Evolutionary conservation across 2,888 invertebrate genomes (phyloP), one percentile per base, ranked within the genome.

Genomic region (Cerceris ruficornis): DNA sequence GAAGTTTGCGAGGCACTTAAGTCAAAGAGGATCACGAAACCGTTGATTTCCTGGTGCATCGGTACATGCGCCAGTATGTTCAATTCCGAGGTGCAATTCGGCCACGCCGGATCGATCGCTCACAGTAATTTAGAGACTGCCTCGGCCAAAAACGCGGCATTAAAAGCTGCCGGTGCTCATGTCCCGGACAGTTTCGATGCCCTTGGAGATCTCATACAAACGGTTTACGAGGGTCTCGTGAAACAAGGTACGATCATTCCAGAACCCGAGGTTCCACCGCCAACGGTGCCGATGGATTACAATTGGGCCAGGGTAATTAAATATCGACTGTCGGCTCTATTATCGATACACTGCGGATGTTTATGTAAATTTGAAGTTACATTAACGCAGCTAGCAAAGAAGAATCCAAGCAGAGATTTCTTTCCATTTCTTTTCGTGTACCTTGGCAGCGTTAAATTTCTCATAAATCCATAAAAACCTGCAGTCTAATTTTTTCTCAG

Each of bases 261-360:
- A 0, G 95, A 96, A 86, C 96, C 97, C 57, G 99, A 99, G 92
- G 95, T 97, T 65, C 98, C 99, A 9, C 99, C 99, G 49, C 99
- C 99, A 2, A 99, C 99, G 15, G 99, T 99, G n/a, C 99, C 99
- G 8, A 99, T 99, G 99, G 99, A 99, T 93, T 99, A 98, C 93
- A 97, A 96, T 80, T 99, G 99, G 99, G 99, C 99, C 0, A 95
- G 98, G 92, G 95, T 95, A 78, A 92, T 93, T 92, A 43, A 28
- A 14, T 59, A 49, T 13, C 55, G 15, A 58, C 2, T 52, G n/a
- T n/a, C n/a, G n/a, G n/a, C 13, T 0, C 11, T 52, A 42, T 46
- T 55, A 65, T 28, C 28, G 28, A 28, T 28, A 28, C 28, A 28
- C 28, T 28, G 28, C 28, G 28, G 28, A 1, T 28, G 2, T 28